Percentiles rank a stretch among this genome's conserved stretches.
phyloP scores from a whole-genome alignment of 2,888 invertebrate species.

The Eupithecia vulgata region DNA sequence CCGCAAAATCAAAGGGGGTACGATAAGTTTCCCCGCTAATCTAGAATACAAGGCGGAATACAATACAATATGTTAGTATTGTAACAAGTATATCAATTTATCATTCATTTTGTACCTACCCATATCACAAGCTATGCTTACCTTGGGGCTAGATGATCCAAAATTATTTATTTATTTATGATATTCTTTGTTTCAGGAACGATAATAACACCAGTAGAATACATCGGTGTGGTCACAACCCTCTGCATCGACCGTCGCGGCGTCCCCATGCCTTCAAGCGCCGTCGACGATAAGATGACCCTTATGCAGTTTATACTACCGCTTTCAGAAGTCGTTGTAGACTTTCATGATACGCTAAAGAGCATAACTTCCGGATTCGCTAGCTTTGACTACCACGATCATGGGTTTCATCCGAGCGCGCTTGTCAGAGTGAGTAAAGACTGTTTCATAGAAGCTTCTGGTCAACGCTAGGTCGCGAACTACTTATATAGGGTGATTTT shows the following conservation, averaged over 20 bases:
- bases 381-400: slow-evolving; percentile 96
- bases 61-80: no score
- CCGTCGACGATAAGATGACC: slow-evolving; percentile 92
- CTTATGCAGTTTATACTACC: slow-evolving; percentile 94
- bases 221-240: slow-evolving; percentile 87
- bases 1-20: no score
- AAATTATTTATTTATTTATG: background rate
- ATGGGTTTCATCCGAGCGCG: slow-evolving; percentile 90
- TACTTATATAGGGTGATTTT: no score
- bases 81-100: no score
- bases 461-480: no score
- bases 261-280: slow-evolving; percentile 86
- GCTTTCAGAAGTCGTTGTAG: slow-evolving; percentile 95
- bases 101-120: no score
- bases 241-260: slow-evolving; percentile 90
- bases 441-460: background rate
- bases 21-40: no score
- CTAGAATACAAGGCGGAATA: no score
- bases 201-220: slow-evolving; percentile 93
- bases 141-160: no score
- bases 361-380: slow-evolving; percentile 97
- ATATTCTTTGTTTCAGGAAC: slow-evolving; percentile 84
- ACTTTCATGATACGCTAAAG: slow-evolving; percentile 97
- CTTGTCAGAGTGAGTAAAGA: slow-evolving; percentile 88
- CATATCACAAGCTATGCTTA: no score